Base-by-base conservation (phyloP, 64 coral and sea anemone species). In the Montipora cactus region DNA sequence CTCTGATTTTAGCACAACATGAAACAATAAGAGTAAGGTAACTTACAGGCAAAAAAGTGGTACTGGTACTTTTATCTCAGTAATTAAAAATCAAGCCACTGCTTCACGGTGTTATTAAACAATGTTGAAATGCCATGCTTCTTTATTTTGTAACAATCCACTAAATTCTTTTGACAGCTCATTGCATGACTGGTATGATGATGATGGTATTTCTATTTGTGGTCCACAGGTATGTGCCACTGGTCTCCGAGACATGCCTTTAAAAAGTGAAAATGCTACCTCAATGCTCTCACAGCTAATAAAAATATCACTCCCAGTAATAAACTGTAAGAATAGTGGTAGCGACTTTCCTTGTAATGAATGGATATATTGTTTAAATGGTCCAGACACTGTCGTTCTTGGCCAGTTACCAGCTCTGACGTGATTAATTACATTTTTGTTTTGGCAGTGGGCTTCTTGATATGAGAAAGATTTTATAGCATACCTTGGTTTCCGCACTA, bases 131-230 rank as follows among this genome's bases (percentile, higher is more conserved):
- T 75, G 46, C 92, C 95, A 97, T 81, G 83, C 47, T 52, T 86
- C 88, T 75, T 47, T 68, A 49, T 97, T 55, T 74, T 79, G 90
- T 18, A 94, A 58, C 48, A 97, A 6, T 46, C 53, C 90, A 47
- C 78, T 93, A 75, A 97, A 94, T 59, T 94, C 88, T 66, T 97
- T 88, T 37, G 83, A 88, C 13, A 97, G 84, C 80, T 97, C 92
- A 83, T 90, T 79, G 53, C 87, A 96, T 16, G 95, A 93, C 61
- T 96, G 90, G 81, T 93, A 96, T 7, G 90, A 89, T 18, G 90
- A 93, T 51, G 95, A 37, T 37, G 37, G 91, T 4, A 96, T 67
- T 75, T 93, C 95, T 28, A 96, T 25, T 2, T 85, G 44, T 16
- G 91, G 95, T 70, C 87, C 87, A 93, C 47, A 72, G 91, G 87